These are phyloP conservation scores for Dallia pectoralis DNA, from an alignment of 2,797 vertebrate species.

Conservation along the genomic window DNA sequence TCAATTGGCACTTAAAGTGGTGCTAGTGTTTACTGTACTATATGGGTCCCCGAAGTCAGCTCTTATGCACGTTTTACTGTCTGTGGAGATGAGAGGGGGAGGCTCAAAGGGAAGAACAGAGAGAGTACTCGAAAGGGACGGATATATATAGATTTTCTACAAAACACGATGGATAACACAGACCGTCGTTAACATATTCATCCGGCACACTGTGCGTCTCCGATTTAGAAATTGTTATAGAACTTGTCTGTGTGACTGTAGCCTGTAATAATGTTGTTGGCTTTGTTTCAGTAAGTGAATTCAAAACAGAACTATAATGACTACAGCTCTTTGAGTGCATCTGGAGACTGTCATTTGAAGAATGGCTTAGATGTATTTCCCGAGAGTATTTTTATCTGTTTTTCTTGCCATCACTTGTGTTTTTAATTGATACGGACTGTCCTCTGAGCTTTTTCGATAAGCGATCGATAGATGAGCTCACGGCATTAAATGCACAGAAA, in stretches of 20 bases:
- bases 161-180: background rate
- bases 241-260: background rate
- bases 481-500: background rate
- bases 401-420: slow-evolving; percentile 40
- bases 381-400: slow-evolving; percentile 47
- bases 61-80: too few relatives aligned
- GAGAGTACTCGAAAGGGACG: too few relatives aligned
- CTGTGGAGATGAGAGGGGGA: too few relatives aligned
- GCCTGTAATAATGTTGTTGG: background rate
- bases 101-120: too few relatives aligned
- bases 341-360: slow-evolving; percentile 38
- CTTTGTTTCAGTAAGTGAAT: slow-evolving; percentile 28
- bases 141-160: too few relatives aligned
- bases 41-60: too few relatives aligned
- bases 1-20: too few relatives aligned
- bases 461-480: slow-evolving; percentile 45
- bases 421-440: slow-evolving; percentile 62
- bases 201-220: background rate
- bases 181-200: background rate
- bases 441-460: slow-evolving; percentile 42
- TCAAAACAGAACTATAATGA: slow-evolving; percentile 34
- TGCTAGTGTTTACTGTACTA: too few relatives aligned
- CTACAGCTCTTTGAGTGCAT: slow-evolving; percentile 6
- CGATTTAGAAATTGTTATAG: background rate
- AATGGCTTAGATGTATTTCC: slow-evolving; percentile 46